Base-by-base conservation (phyloP, 2,888 invertebrate species). In the Prosapia bicincta region DNA sequence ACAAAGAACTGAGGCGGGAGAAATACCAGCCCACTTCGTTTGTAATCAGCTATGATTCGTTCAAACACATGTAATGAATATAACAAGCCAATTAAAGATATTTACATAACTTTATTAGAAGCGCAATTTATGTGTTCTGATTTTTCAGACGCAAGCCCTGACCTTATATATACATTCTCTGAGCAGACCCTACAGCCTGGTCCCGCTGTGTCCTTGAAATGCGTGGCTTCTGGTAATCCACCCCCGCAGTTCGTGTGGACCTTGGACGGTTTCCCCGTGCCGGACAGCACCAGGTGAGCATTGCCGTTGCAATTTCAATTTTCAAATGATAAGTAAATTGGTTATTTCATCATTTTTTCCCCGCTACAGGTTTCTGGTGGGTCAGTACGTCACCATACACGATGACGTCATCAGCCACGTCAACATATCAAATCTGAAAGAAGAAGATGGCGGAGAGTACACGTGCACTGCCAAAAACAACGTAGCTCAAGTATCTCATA, bases 211-310 rank as follows among this genome's bases (percentile, higher is more conserved):
- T 95, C 96, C 24, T 88, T 98, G 80, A 95, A 95, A 85, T 98
- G 97, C 86, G 94, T 94, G 78, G 96, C 96, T n/a, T 93, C 95
- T 82, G 97, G 97, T 71, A 97, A 95, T 85, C 97, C 97, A 7
- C 93, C 95, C 71, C 97, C 97, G 3, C 93, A 94, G 84, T 95
- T 98, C 85, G 91, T 91, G 71, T 98, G 97, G 97, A 90, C 93
- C 9, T 88, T 96, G 79, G 96, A 96, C 84, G 95, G 95, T 69
- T 95, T 95, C 85, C 92, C 95, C 71, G 90, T 94, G 83, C 93
- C 92, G 30, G 90, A 91, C 72, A 91, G 89, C 83, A 90, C 90
- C 80, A 89, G 91, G 91, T 91, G 83, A 30, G 9, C 30, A 30
- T 30, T 30, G 5, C 9, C 30, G 9, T 30, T 30, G 9, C 30